Conservation (phyloP, 64 coral and sea anemone genomes). For the Dendrophyllia cribrosa region DNA sequence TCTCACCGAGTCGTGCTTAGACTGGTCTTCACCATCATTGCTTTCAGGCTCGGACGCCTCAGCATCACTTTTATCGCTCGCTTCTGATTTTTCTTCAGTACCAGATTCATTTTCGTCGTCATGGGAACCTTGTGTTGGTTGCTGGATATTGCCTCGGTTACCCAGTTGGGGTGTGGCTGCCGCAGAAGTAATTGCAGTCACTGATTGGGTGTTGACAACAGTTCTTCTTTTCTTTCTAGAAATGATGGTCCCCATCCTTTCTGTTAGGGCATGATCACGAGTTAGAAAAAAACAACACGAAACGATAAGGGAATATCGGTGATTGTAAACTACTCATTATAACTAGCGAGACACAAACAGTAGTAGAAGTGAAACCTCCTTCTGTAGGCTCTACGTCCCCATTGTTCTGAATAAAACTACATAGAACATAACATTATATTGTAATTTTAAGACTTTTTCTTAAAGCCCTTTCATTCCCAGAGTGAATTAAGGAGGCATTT, state of each 20-base stretch:
- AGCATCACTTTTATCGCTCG: neutral
- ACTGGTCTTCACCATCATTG: neutral
- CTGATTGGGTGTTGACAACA: neutral
- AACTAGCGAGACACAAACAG: too few species aligned
- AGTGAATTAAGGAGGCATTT: too few species aligned
- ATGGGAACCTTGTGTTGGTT: neutral
- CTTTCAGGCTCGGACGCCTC: neutral
- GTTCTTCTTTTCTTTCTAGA: conserved; percentile 23
- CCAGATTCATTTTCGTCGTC: neutral
- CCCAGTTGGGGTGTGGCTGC: neutral
- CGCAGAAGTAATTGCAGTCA: neutral
- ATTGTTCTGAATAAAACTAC: too few species aligned
- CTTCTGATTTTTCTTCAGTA: neutral
- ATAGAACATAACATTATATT: too few species aligned
- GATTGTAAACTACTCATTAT: too few species aligned
- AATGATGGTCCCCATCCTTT: conserved; percentile 25
- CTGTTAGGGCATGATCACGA: too few species aligned
- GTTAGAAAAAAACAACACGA: neutral
- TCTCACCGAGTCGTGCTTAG: neutral
- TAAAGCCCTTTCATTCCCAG: too few species aligned
- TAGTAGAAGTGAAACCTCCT: too few species aligned
- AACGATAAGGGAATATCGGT: neutral
- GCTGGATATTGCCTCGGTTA: neutral
- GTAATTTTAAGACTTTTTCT: too few species aligned
- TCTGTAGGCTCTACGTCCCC: too few species aligned